Conservation (phyloP, 2,113 vertebrate species). For the Nyctereutes procyonoides region DNA sequence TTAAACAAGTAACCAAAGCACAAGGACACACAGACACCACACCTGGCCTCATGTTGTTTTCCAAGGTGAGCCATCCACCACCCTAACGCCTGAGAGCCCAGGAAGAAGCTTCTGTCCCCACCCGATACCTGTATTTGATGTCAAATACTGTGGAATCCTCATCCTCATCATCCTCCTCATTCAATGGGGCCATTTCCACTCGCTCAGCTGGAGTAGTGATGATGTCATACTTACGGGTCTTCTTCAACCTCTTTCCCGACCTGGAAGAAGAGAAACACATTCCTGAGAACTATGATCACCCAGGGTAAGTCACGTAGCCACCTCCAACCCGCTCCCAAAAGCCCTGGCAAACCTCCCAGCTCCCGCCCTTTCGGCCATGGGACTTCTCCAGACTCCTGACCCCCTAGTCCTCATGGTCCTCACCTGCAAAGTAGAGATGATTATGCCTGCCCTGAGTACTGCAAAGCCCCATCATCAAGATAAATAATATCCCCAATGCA, state of each 20-base stretch:
- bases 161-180: constrained; percentile 93
- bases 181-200: constrained; percentile 98
- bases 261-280: constrained; percentile 80
- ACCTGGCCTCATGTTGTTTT: accelerated
- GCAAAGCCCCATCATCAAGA: neutral
- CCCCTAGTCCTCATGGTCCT: neutral
- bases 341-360: neutral
- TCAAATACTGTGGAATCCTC: constrained; percentile 97
- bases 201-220: constrained; percentile 96
- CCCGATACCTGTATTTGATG: constrained; percentile 94
- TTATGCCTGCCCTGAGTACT: neutral
- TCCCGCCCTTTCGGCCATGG: neutral
- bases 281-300: neutral
- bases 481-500: too few relatives aligned
- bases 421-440: neutral
- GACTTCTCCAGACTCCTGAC: neutral
- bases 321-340: neutral
- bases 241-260: constrained; percentile 93
- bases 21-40: neutral
- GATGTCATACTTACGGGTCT: constrained; percentile 97
- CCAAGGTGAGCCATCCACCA: neutral
- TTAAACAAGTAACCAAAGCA: neutral
- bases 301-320: accelerated
- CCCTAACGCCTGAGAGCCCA: neutral
- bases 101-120: neutral